Conservation (phyloP, 2,888 invertebrate species). For the Polietes domitor region DNA sequence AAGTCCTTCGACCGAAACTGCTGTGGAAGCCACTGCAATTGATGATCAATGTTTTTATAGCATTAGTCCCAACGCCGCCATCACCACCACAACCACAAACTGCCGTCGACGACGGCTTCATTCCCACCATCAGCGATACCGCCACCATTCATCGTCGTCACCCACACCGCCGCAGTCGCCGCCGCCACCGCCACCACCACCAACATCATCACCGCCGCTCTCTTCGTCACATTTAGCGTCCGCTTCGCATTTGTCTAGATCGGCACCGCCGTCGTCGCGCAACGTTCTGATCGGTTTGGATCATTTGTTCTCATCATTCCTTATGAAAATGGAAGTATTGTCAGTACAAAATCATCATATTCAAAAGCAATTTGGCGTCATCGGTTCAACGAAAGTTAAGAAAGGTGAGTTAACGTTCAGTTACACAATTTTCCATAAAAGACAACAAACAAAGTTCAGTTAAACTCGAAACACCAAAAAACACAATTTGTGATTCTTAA, state of each 20-base stretch:
- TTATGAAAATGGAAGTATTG: slow-evolving; percentile 89
- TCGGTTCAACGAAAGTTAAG: slow-evolving; percentile 83
- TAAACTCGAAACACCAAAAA: no score
- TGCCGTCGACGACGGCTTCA: slow-evolving; percentile 27
- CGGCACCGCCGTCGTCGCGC: slow-evolving; percentile 50
- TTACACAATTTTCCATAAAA: no score
- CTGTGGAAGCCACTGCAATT: slow-evolving; percentile 57
- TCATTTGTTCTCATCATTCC: slow-evolving; percentile 76
- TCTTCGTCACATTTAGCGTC: neutral
- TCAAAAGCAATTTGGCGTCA: slow-evolving; percentile 86
- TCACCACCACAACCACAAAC: neutral
- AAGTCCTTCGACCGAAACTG: slow-evolving; percentile 60
- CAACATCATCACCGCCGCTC: slow-evolving; percentile 19
- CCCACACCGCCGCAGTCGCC: slow-evolving; percentile 16
- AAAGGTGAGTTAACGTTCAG: slow-evolving; percentile 54
- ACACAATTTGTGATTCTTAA: no score
- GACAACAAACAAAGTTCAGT: no score
- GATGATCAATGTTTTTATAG: slow-evolving; percentile 52
- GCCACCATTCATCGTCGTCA: neutral
- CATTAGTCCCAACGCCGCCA: slow-evolving; percentile 2
- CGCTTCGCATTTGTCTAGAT: slow-evolving; percentile 38
- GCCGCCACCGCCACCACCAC: slow-evolving; percentile 15
- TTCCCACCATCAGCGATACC: slow-evolving; percentile 16
- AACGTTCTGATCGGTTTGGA: slow-evolving; percentile 75
- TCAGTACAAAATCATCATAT: slow-evolving; percentile 87